phyloP scores from a whole-genome alignment of 2,113 vertebrate species.

The Muscicapa adusta region DNA sequence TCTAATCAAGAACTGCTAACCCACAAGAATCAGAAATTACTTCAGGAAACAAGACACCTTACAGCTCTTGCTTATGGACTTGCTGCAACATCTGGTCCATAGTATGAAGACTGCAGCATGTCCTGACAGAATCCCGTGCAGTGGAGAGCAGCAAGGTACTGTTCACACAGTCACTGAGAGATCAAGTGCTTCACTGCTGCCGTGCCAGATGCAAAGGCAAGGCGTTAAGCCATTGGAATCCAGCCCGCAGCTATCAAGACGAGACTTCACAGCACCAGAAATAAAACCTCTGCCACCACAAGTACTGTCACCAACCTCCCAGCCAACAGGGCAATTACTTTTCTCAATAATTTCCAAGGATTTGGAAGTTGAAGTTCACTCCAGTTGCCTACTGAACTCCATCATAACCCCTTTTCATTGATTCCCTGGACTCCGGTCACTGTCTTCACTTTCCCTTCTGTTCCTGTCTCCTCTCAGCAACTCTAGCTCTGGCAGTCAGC shows the following conservation, averaged over 20 bases:
- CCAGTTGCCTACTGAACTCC: not conserved
- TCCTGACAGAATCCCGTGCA: not conserved
- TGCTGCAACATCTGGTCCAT: not conserved
- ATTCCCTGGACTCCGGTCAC: not conserved
- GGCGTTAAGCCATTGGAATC: not conserved
- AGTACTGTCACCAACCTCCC: not conserved
- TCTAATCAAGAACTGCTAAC: not conserved
- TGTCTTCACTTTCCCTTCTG: not conserved
- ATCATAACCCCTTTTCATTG: not conserved
- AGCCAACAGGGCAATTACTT: not conserved
- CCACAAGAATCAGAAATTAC: not conserved
- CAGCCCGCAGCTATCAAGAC: not conserved
- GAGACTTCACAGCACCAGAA: not conserved
- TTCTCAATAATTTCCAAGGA: not conserved
- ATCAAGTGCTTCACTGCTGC: not conserved
- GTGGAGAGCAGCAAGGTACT: not conserved
- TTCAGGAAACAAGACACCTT: not conserved
- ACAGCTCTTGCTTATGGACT: not conserved
- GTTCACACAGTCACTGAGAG: not conserved
- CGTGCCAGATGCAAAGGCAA: not conserved
- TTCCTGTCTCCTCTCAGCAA: not conserved
- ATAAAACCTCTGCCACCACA: not conserved
- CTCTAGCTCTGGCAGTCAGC: not conserved
- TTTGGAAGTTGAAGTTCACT: not conserved
- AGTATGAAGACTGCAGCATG: not conserved